phyloP scores from a whole-genome alignment of 2,113 vertebrate genomes.

The Hippocampus abdominalis region DNA sequence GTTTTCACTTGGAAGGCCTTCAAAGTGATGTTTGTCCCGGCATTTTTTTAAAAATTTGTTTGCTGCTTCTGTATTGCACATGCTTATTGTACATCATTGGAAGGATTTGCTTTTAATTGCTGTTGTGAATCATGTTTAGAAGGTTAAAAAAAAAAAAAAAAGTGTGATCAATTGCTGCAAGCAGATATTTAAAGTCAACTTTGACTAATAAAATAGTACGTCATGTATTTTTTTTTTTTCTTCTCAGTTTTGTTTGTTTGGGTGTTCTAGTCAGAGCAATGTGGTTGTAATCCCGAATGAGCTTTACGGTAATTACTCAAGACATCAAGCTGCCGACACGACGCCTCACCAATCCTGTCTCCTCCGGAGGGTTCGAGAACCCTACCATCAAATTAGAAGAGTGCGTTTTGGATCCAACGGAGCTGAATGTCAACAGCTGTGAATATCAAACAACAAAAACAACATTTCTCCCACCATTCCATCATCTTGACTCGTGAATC shows the following conservation, averaged over 20 bases:
- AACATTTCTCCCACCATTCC: background rate
- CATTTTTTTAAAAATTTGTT: constrained; percentile 21
- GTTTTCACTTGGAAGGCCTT: constrained; percentile 53
- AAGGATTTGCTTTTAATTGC: constrained; percentile 16
- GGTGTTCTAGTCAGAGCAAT: background rate
- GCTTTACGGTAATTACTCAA: constrained; percentile 56
- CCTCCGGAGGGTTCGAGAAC: background rate
- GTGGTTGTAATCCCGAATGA: constrained; percentile 42
- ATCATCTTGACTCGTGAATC: background rate
- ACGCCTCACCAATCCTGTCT: constrained; percentile 25
- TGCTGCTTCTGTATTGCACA: constrained; percentile 27
- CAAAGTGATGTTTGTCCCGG: constrained; percentile 5
- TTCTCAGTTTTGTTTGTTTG: background rate
- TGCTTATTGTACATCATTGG: constrained; percentile 15
- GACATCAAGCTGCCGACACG: constrained; percentile 42
- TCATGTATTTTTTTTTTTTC: background rate
- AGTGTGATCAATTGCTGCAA: constrained; percentile 23
- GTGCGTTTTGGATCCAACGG: background rate
- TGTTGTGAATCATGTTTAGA: background rate
- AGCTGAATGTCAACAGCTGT: background rate
- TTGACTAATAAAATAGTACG: constrained; percentile 36
- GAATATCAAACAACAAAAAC: background rate
- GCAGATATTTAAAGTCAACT: constrained; percentile 29
- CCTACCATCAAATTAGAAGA: background rate
- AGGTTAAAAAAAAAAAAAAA: background rate